Base-by-base conservation (phyloP, 2,797 vertebrate species). In the Danio jaintianensis region DNA sequence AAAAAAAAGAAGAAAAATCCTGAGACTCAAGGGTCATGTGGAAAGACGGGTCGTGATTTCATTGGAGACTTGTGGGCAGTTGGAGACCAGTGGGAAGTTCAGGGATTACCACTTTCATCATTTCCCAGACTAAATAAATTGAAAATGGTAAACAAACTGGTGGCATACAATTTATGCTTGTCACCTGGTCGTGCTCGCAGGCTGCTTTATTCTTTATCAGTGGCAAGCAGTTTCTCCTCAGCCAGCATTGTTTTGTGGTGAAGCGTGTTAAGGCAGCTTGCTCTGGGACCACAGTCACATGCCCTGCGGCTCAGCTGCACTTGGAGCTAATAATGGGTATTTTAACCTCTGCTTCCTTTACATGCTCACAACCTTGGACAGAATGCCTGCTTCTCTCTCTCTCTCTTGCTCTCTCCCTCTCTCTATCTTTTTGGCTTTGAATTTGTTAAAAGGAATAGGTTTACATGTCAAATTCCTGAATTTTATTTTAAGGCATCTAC, bases 171-270 rank as follows among this genome's bases (percentile, higher is more conserved):
- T 92, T 92, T 89, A 84, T 92, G 90, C 93, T 91, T 89, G 90
- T 93, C 92, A 93, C 92, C 92, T 92, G 89, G 87, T 89, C 90
- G 67, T 88, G 88, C 86, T 90, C 88, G 66, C 20, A 82, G 89
- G 86, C 84, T 85, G 85, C 89, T 88, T 88, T 82, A 82, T 91
- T 91, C 83, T 91, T 94, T 94, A 93, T 93, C 94, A 93, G 90
- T 88, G 0, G 78, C 87, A 85, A 89, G 90, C 92, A 92, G 93
- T 93, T 92, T 92, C 89, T 86, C 84, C 72, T 42, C 87, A 87
- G 79, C 88, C 73, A 75, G 77, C 84, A 90, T 92, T 93, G 90
- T 92, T 93, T 91, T 73, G 87, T 85, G 84, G 83, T 85, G 74
- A 76, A 22, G 77, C 87, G 86, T 77, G 77, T 80, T 88, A 89